A percentile compares a stretch with the other conserved stretches of the same genome.
These are phyloP conservation scores for Arbacia lixula DNA, from an alignment of 53 echinoderm and acorn worm species.

Conservation along the genomic window DNA sequence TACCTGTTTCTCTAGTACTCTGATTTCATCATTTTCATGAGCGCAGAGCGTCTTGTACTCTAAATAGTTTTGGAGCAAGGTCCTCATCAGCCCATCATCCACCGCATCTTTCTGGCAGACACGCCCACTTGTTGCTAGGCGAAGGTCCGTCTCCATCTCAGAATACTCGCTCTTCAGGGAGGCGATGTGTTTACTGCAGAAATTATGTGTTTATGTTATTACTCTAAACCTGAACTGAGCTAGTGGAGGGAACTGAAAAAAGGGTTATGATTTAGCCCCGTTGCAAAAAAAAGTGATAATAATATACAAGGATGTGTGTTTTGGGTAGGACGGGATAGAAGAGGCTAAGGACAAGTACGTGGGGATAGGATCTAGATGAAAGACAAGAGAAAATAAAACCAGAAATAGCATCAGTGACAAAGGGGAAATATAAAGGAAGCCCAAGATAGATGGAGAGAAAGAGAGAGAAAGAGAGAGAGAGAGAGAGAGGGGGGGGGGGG, in stretches of 20 bases:
- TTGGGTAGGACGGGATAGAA: no score
- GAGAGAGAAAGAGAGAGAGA: background rate
- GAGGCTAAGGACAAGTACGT: no score
- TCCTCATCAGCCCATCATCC: slow-evolving; percentile 36
- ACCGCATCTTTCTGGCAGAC: slow-evolving; percentile 37
- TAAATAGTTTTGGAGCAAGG: slow-evolving; percentile 23
- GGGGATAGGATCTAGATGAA: no score
- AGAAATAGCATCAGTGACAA: no score
- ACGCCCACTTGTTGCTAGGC: slow-evolving; percentile 65
- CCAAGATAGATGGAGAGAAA: background rate
- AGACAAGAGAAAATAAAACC: no score
- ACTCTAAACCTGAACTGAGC: no score
- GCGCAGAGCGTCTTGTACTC: slow-evolving; percentile 33
- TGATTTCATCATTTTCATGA: slow-evolving; percentile 29
- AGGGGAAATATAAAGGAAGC: no score
- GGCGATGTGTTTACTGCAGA: slow-evolving; percentile 76
- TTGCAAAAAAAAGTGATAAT: no score
- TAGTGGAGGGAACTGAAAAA: no score
- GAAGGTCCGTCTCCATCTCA: slow-evolving; percentile 82
- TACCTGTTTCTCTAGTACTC: slow-evolving; percentile 22
- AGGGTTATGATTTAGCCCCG: no score
- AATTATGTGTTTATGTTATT: no score
- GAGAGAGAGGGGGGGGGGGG: background rate
- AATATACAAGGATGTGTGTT: no score
- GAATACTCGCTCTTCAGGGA: slow-evolving; percentile 67